Evolutionary conservation across 2,797 vertebrate species (phyloP).

Genomic region (Balearica regulorum): DNA sequence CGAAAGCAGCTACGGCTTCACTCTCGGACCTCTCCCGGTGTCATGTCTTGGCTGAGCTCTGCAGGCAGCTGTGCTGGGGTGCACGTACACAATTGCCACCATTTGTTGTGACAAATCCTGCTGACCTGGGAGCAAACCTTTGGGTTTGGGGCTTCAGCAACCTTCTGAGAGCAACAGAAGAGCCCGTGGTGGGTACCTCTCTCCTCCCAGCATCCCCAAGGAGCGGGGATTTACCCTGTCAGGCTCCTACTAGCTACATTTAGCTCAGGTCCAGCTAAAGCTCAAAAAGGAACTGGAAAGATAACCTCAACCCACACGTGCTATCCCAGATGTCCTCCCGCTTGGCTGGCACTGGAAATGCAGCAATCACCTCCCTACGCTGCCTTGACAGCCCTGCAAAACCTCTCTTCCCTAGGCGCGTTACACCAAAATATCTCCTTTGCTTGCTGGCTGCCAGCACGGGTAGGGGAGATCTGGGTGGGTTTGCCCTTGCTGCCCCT

Average conservation of each 20-base stretch:
- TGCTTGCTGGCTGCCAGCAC: accelerated
- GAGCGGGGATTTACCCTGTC: neutral
- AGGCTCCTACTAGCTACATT: neutral
- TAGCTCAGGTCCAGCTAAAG: neutral
- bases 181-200: neutral
- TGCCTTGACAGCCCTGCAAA: neutral
- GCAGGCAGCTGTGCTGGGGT: neutral
- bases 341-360: neutral
- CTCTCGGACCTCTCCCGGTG: neutral
- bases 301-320: accelerated
- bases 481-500: neutral
- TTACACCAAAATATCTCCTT: neutral
- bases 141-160: neutral
- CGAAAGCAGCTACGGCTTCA: accelerated
- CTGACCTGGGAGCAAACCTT: neutral
- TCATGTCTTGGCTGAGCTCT: neutral
- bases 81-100: neutral
- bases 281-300: neutral
- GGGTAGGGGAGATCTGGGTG: neutral
- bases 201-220: neutral
- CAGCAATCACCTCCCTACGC: neutral
- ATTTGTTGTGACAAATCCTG: neutral
- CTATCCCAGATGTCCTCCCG: neutral
- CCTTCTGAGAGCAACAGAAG: neutral
- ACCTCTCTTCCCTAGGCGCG: neutral